These are phyloP conservation scores for Palaemon carinicauda DNA, from an alignment of 1,140 invertebrate genomes.

Conservation along the genomic window DNA sequence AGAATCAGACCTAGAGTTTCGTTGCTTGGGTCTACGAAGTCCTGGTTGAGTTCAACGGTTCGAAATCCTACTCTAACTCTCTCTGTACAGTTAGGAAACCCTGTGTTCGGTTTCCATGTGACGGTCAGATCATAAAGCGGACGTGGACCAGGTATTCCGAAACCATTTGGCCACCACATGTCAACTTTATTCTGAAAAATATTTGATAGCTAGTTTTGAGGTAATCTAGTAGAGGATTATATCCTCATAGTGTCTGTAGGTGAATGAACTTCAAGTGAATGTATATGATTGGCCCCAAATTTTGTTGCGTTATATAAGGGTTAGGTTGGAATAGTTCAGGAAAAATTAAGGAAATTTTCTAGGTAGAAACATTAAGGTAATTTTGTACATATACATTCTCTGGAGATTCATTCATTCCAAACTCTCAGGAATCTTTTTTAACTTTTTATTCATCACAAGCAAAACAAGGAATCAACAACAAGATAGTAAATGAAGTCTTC, in stretches of 20 bases:
- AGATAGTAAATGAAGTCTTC: neutral
- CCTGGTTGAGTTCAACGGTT: slow-evolving; percentile 75
- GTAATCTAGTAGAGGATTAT: neutral
- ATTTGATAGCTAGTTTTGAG: neutral
- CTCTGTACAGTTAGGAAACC: slow-evolving; percentile 63
- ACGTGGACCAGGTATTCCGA: slow-evolving; percentile 86
- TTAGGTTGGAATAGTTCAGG: no score
- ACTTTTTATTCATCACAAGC: neutral
- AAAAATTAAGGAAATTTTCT: no score
- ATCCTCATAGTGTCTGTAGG: neutral
- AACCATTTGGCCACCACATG: slow-evolving; percentile 96
- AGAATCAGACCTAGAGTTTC: slow-evolving; percentile 43
- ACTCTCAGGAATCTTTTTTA: neutral
- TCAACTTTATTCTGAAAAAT: slow-evolving; percentile 64
- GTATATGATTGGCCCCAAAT: neutral
- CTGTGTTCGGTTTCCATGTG: slow-evolving; percentile 61
- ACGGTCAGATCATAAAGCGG: slow-evolving; percentile 77
- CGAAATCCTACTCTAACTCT: slow-evolving; percentile 82
- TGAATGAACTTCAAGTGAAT: neutral
- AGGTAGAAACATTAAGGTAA: no score
- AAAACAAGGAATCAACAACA: neutral
- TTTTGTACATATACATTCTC: neutral
- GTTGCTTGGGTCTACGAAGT: slow-evolving; percentile 62
- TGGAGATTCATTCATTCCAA: neutral
- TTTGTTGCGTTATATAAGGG: no score